Evolutionary conservation across 2,888 invertebrate genomes (phyloP).

Genomic region (Synergus itoensis): DNA sequence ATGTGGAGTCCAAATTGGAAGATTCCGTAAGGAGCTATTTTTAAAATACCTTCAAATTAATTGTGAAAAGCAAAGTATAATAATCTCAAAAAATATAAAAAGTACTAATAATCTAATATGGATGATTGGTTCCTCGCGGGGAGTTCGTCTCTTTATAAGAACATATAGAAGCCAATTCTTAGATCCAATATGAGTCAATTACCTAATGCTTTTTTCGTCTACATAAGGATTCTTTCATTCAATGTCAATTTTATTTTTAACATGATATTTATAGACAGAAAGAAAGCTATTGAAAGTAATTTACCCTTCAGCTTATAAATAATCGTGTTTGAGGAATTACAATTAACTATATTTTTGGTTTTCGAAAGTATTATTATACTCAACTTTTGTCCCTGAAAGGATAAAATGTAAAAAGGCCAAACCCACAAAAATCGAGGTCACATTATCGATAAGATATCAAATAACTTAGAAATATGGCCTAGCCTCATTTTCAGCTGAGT

Average conservation of each 20-base stretch:
- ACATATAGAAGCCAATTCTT: background rate
- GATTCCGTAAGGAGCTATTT: too few species aligned
- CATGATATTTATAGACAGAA: background rate
- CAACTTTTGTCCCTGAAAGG: background rate
- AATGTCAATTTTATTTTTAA: background rate
- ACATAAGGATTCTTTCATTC: background rate
- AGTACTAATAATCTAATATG: too few species aligned
- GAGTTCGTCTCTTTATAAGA: conserved; percentile 1
- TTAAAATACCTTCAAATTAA: too few species aligned
- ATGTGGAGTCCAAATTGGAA: too few species aligned
- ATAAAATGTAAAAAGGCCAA: background rate
- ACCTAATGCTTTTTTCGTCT: background rate
- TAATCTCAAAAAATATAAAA: too few species aligned
- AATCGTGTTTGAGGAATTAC: too few species aligned
- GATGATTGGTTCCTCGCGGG: background rate
- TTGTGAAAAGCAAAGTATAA: too few species aligned
- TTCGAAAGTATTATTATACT: background rate
- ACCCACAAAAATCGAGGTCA: background rate
- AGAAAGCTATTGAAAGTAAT: too few species aligned
- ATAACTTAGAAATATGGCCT: background rate
- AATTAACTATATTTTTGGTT: too few species aligned
- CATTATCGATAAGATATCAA: background rate
- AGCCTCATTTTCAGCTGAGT: background rate
- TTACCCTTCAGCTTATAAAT: too few species aligned
- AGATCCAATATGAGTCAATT: background rate